These are phyloP conservation scores for Rhizomys pruinosus DNA, from an alignment of 2,113 vertebrate genomes.

Conservation along the genomic window DNA sequence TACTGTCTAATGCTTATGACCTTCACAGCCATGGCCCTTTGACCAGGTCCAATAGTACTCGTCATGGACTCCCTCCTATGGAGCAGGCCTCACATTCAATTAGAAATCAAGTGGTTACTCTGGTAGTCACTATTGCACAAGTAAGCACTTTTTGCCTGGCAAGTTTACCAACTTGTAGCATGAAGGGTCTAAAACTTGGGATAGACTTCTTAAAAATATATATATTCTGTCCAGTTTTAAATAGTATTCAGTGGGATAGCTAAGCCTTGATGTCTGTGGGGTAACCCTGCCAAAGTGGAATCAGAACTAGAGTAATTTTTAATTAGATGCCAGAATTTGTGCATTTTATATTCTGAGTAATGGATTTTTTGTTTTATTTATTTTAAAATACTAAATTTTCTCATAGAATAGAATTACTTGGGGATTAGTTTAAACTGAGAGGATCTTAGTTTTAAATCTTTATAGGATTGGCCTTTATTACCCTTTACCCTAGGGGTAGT, in stretches of 20 bases:
- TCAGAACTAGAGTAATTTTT: neutral
- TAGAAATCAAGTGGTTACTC: neutral
- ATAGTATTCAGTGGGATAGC: neutral
- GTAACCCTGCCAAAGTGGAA: neutral
- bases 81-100: neutral
- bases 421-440: neutral
- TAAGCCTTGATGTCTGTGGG: neutral
- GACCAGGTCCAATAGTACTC: neutral
- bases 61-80: neutral
- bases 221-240: neutral
- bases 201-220: neutral
- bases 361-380: neutral
- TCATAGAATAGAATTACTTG: neutral
- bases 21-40: neutral
- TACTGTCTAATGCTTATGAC: neutral
- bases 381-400: neutral
- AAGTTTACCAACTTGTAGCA: neutral
- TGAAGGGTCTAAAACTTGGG: neutral
- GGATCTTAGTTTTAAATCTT: neutral
- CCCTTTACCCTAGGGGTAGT: neutral
- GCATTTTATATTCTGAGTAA: constrained; percentile 10
- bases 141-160: neutral
- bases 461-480: neutral
- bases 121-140: neutral
- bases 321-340: neutral